These are phyloP conservation scores for Takifugu bimaculatus DNA, from an alignment of 2,113 vertebrate species.

Conservation along the genomic window DNA sequence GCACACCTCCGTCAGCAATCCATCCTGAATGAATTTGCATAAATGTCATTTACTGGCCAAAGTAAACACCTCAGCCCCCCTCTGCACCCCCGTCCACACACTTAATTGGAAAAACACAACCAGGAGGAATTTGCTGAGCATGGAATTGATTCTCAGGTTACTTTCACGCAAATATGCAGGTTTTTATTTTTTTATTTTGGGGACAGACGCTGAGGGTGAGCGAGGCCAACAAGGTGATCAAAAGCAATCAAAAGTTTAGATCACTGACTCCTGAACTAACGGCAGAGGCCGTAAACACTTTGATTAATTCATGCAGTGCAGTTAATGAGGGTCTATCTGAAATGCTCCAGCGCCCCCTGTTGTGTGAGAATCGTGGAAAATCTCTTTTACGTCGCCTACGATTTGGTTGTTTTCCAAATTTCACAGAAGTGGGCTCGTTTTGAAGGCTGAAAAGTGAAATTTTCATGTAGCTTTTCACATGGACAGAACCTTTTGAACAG, in stretches of 20 bases:
- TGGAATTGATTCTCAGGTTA: constrained; percentile 58
- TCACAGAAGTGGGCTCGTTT: no score
- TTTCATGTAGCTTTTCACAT: no score
- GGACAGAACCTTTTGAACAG: no score
- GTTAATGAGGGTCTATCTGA: no score
- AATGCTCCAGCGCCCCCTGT: no score
- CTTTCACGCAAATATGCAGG: constrained; percentile 41
- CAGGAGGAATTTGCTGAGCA: constrained; percentile 54
- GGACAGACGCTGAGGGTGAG: constrained; percentile 3
- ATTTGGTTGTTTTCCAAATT: no score
- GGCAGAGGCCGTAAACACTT: no score
- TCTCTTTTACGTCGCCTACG: no score
- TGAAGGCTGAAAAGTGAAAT: no score
- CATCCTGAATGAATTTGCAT: constrained; percentile 51
- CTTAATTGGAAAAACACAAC: constrained; percentile 50
- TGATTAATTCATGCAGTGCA: no score
- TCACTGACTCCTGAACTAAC: not conserved
- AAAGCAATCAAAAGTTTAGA: not conserved
- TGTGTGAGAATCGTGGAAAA: no score
- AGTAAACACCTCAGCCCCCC: constrained; percentile 40
- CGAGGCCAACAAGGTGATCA: constrained; percentile 9
- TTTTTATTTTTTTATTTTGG: constrained; percentile 2
- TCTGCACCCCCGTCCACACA: constrained; percentile 28
- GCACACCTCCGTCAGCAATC: constrained; percentile 35
- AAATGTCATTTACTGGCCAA: constrained; percentile 63